Base-by-base conservation (phyloP, 1,140 invertebrate species). In the Dendroctonus valens region DNA sequence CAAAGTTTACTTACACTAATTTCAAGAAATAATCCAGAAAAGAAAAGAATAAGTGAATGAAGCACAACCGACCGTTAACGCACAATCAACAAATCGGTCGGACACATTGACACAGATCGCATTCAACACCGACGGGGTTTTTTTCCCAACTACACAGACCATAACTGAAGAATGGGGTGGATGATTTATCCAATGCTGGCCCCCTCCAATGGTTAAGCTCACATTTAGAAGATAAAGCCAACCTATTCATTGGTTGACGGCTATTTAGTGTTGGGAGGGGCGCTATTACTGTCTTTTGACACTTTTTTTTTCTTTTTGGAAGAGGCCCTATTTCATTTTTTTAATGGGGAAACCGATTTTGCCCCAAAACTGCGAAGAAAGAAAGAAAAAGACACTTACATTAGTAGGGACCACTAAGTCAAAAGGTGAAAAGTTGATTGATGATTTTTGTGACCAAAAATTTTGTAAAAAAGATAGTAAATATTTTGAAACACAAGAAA, bases 191-290 rank as follows among this genome's bases (percentile, higher is more conserved):
- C 66, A 58, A 12, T 14, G 50, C 26, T 54, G 41, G 57, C 57
- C 65, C 69, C 69, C 61, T 54, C 65, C 59, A 65, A 41, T 59
- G 65, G 59, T 70, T 69, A 46, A 46, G 61, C 69, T 55, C 48
- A 49, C 14, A 58, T 68, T 62, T 61, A 59, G 48, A 41, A 66
- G 37, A 64, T 51, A 68, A 64, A 70, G 41, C 52, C 52, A 44
- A 41, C 41, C 66, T 57, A 68, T 61, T 65, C 65, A 67, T 67
- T 67, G 65, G 65, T 57, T 51, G 59, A 50, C 59, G 54, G 51
- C 6, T 64, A 57, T 63, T 67, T 63, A 59, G 38, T 41, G 12
- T 26, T 64, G 69, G 64, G 64, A 42, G 64, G 55, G 38, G 41
- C 64, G 6, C 26, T 15, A 50, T 15, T 26, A 50, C 8, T 52